Evolutionary conservation across 2,888 invertebrate species (phyloP).

Genomic region (Aplocera efformata): DNA sequence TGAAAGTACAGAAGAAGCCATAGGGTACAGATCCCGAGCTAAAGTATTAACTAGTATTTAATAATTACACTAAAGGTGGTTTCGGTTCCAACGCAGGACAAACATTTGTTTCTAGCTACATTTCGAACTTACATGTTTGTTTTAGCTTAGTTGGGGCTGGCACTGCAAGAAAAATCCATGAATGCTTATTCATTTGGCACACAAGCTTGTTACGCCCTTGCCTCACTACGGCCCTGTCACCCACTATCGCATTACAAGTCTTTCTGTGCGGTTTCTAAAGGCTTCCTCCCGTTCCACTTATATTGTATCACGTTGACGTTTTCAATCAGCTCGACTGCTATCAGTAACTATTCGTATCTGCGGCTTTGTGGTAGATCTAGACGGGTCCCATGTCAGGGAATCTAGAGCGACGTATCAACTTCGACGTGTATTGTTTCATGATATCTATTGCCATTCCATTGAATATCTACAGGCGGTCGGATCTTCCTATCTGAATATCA

Average conservation of each 20-base stretch:
- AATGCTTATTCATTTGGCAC: no score
- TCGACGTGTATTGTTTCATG: conserved; percentile 10
- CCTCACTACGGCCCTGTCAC: conserved; percentile 8
- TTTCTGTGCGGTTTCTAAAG: conserved; percentile 68
- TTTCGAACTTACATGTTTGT: no score
- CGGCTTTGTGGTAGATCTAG: conserved; percentile 29
- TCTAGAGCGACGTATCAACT: conserved; percentile 22
- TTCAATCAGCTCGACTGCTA: conserved; percentile 40
- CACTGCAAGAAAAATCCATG: no score
- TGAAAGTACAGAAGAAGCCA: no score
- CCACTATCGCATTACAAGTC: conserved; percentile 59
- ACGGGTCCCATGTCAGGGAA: conserved; percentile 30
- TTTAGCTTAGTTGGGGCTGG: no score
- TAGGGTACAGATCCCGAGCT: no score
- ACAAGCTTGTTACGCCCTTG: neutral
- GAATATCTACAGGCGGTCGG: no score
- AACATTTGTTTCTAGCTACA: no score
- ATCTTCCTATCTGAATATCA: no score
- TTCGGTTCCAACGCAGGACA: no score
- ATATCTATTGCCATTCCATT: conserved; percentile 4
- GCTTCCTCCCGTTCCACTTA: conserved; percentile 60
- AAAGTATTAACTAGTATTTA: no score
- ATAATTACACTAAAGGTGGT: no score
- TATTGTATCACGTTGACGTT: conserved; percentile 54
- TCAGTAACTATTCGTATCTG: conserved; percentile 24